phyloP scores from a whole-genome alignment of 1,140 invertebrate genomes.

The Lepidurus couesii region DNA sequence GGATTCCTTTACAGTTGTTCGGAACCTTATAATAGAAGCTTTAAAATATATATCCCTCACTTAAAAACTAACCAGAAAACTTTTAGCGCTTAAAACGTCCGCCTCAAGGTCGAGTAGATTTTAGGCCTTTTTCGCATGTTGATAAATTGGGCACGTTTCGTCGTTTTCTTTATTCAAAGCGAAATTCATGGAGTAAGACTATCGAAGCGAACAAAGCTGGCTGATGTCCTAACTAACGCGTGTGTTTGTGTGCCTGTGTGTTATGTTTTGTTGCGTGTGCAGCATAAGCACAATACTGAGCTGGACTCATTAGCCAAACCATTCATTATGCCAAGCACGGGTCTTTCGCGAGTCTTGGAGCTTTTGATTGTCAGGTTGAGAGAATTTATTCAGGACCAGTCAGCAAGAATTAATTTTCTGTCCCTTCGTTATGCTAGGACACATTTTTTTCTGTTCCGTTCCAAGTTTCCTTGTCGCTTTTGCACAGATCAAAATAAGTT shows the following conservation, averaged over 20 bases:
- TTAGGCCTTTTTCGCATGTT: not conserved
- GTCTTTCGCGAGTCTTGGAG: not conserved
- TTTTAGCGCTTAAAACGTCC: too few species aligned
- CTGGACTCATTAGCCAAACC: not conserved
- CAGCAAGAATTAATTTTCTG: not conserved
- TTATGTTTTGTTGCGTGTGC: not conserved
- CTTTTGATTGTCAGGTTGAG: not conserved
- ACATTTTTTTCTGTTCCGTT: not conserved
- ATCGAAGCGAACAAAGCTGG: not conserved
- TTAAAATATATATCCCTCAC: too few species aligned
- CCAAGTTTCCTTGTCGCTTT: not conserved
- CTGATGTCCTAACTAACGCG: not conserved
- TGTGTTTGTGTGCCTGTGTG: not conserved
- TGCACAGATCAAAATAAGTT: not conserved
- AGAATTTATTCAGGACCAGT: not conserved
- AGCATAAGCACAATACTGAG: not conserved
- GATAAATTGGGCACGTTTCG: not conserved
- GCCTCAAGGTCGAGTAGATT: not conserved
- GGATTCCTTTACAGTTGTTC: too few species aligned
- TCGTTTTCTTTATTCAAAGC: conserved; percentile 6
- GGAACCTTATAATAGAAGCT: too few species aligned
- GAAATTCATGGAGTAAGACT: not conserved
- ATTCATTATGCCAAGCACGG: not conserved
- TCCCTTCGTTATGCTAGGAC: not conserved
- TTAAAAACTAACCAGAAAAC: too few species aligned